A percentile compares a stretch with the other conserved stretches of the same genome.
Conservation (phyloP, 1,140 invertebrate genomes). For the Belonocnema kinseyi region DNA sequence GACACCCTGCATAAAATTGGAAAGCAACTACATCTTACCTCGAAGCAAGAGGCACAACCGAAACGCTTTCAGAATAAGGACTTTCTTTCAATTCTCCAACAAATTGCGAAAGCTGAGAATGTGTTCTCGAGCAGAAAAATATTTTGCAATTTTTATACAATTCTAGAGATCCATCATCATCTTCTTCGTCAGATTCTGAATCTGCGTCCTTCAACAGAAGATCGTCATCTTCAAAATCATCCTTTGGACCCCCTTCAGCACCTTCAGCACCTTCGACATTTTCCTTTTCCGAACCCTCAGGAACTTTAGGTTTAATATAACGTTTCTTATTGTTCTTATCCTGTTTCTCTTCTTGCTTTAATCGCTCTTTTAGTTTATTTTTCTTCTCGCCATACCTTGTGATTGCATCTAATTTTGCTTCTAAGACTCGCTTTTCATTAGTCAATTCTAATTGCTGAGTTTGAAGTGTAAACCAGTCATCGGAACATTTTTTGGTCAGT, state of each 20-base stretch:
- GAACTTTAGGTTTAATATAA: slow-evolving; percentile 57
- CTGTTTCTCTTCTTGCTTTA: slow-evolving; percentile 60
- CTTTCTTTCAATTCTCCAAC: slow-evolving; percentile 93
- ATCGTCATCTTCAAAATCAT: slow-evolving; percentile 57
- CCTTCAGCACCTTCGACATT: slow-evolving; percentile 42
- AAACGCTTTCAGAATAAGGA: slow-evolving; percentile 82
- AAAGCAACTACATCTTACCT: slow-evolving; percentile 57
- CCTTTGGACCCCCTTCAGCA: slow-evolving; percentile 57
- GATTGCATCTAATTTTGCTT: slow-evolving; percentile 77
- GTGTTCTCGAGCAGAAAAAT: slow-evolving; percentile 96
- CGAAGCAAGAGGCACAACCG: slow-evolving; percentile 92
- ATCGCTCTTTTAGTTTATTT: slow-evolving; percentile 73
- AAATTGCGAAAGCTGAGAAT: slow-evolving; percentile 97
- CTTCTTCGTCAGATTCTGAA: slow-evolving; percentile 74
- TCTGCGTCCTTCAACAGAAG: slow-evolving; percentile 71
- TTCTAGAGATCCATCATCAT: slow-evolving; percentile 65
- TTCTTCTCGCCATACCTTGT: slow-evolving; percentile 77
- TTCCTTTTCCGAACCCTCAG: slow-evolving; percentile 57
- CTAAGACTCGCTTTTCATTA: slow-evolving; percentile 70
- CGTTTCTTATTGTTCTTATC: slow-evolving; percentile 58
- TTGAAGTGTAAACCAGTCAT: slow-evolving; percentile 84
- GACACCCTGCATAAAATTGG: too few species aligned
- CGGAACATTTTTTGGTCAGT: slow-evolving; percentile 65
- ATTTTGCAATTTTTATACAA: slow-evolving; percentile 81
- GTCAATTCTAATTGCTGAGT: slow-evolving; percentile 79